phyloP scores from a whole-genome alignment of 2,113 vertebrate species.

The Bos javanicus region DNA sequence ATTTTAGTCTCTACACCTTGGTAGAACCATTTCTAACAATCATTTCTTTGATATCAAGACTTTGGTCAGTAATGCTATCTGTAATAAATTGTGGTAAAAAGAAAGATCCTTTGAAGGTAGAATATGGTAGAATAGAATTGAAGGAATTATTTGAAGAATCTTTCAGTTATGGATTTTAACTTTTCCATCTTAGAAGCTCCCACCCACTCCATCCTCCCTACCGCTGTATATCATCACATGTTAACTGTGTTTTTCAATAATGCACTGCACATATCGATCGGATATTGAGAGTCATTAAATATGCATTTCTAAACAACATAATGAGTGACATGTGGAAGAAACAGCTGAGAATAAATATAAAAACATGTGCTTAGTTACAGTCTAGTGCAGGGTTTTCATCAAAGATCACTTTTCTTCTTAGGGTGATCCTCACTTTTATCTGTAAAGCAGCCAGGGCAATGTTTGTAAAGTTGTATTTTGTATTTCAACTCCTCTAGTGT shows the following conservation, averaged over 20 bases:
- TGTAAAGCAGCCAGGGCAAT: background rate
- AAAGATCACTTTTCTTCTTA: background rate
- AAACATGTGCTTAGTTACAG: background rate
- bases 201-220: background rate
- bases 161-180: background rate
- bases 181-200: background rate
- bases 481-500: background rate
- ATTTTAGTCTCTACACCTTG: background rate
- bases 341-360: background rate
- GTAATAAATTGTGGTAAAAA: background rate
- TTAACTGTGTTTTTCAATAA: background rate
- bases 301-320: background rate
- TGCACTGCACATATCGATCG: background rate
- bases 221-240: fast-evolving
- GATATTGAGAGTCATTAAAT: background rate
- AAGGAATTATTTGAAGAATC: background rate
- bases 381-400: background rate
- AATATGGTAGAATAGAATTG: background rate
- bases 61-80: background rate
- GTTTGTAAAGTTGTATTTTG: background rate
- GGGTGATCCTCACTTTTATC: background rate
- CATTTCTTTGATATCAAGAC: background rate
- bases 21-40: background rate
- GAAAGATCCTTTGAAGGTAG: background rate
- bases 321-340: background rate